Percentiles rank a stretch among this genome's conserved stretches.
Conservation (phyloP, 2,797 vertebrate genomes). For the Mus spretus region DNA sequence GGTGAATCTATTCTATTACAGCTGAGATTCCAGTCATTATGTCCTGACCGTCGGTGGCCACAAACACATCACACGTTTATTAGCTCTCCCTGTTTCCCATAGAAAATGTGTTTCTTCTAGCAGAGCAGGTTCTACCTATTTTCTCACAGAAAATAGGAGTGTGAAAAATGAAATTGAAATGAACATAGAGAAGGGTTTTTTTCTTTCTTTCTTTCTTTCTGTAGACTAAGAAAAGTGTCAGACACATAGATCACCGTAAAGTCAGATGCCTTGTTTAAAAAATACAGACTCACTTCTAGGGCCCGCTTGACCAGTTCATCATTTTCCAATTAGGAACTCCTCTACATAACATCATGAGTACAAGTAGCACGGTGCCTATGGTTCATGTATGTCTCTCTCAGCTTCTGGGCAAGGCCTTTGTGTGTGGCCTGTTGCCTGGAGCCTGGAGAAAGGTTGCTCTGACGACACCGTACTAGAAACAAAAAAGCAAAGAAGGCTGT, state of each 20-base stretch:
- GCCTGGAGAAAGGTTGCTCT: background rate
- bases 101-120: background rate
- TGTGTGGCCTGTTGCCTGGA: background rate
- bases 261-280: background rate
- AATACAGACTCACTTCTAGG: background rate
- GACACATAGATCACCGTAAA: background rate
- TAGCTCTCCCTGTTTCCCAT: background rate
- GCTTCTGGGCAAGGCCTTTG: background rate
- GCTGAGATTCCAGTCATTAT: background rate
- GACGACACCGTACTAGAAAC: background rate
- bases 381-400: background rate
- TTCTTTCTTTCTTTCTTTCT: background rate
- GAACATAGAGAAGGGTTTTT: background rate
- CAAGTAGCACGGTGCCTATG: background rate
- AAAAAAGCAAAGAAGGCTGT: background rate
- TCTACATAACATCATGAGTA: background rate
- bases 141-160: background rate
- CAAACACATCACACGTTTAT: background rate
- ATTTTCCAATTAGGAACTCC: background rate
- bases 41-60: background rate
- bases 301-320: no score
- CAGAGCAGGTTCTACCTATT: background rate
- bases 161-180: background rate
- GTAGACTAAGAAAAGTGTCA: background rate
- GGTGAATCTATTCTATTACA: background rate